phyloP scores from a whole-genome alignment of 2,888 invertebrate species.

The Archaeoteleia sp. region DNA sequence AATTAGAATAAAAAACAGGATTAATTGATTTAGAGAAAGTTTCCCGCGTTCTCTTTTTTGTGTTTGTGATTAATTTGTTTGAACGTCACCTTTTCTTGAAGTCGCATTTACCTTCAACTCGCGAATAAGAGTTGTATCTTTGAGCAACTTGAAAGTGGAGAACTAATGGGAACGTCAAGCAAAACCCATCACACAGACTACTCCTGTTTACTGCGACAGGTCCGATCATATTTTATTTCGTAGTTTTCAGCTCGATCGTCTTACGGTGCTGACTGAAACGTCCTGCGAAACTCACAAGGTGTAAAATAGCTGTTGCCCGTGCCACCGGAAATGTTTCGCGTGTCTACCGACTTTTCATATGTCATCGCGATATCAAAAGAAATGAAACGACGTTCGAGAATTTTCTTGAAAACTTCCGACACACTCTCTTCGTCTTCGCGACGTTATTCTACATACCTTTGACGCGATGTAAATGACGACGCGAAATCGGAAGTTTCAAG shows the following conservation, averaged over 20 bases:
- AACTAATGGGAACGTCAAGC: slow-evolving; percentile 47
- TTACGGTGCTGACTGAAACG: slow-evolving; percentile 10
- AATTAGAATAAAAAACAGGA: no score
- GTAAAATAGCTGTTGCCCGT: slow-evolving; percentile 46
- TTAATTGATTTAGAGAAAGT: slow-evolving; percentile 6
- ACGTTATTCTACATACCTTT: no score
- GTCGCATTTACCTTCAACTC: slow-evolving; percentile 16
- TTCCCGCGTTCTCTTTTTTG: slow-evolving; percentile 9
- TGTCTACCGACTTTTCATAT: slow-evolving; percentile 29
- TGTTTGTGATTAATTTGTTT: slow-evolving; percentile 24
- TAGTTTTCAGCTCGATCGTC: slow-evolving; percentile 50
- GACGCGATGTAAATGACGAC: no score
- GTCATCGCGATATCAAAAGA: slow-evolving; percentile 35
- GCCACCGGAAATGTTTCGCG: slow-evolving; percentile 15
- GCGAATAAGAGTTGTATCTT: slow-evolving; percentile 19
- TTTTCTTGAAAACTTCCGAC: slow-evolving; percentile 5
- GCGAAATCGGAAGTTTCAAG: no score
- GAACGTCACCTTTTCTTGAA: slow-evolving; percentile 11
- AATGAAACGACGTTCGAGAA: slow-evolving; percentile 20
- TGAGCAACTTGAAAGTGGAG: slow-evolving; percentile 21
- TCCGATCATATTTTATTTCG: slow-evolving; percentile 56
- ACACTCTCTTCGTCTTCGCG: background rate
- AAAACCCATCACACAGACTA: slow-evolving; percentile 33
- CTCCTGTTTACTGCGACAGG: slow-evolving; percentile 49
- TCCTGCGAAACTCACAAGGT: slow-evolving; percentile 43